Percentiles rank a stretch among this genome's conserved stretches.
Conservation (phyloP, 1,140 invertebrate species). For the Brachionus rubens region DNA sequence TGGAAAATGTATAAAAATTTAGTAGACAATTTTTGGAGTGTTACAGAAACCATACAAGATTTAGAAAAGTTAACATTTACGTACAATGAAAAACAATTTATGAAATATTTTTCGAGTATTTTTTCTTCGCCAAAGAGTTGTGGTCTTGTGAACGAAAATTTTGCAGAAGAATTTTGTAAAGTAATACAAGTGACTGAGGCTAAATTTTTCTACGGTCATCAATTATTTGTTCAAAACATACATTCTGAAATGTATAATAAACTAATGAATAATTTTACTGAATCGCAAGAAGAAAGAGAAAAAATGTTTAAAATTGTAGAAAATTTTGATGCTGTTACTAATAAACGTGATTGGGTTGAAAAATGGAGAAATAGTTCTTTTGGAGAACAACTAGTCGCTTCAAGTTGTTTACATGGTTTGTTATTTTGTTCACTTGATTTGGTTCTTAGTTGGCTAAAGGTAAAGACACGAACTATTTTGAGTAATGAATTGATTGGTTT, state of each 20-base stretch:
- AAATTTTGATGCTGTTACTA: constrained; percentile 25
- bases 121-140: constrained; percentile 36
- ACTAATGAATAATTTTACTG: constrained; percentile 3
- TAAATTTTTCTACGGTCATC: constrained; percentile 46
- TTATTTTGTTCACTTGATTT: constrained; percentile 25
- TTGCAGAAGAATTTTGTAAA: constrained; percentile 44
- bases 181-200: constrained; percentile 42
- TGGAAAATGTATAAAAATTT: constrained; percentile 45
- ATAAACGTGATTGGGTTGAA: constrained; percentile 24
- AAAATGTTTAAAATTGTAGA: constrained; percentile 36
- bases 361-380: constrained; percentile 16
- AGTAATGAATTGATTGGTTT: constrained; percentile 14
- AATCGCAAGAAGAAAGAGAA: constrained; percentile 19
- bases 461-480: neutral
- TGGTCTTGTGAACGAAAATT: constrained; percentile 44
- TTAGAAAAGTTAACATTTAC: constrained; percentile 14
- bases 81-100: constrained; percentile 41
- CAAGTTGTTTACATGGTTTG: constrained; percentile 32
- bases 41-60: constrained; percentile 40
- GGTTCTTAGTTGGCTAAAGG: neutral
- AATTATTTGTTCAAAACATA: constrained; percentile 45
- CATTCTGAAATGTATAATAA: constrained; percentile 46
- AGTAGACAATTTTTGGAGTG: constrained; percentile 46
- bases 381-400: constrained; percentile 33
- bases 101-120: constrained; percentile 43